Base-by-base conservation (phyloP, 2,888 invertebrate species). In the Horisme vitalbata region DNA sequence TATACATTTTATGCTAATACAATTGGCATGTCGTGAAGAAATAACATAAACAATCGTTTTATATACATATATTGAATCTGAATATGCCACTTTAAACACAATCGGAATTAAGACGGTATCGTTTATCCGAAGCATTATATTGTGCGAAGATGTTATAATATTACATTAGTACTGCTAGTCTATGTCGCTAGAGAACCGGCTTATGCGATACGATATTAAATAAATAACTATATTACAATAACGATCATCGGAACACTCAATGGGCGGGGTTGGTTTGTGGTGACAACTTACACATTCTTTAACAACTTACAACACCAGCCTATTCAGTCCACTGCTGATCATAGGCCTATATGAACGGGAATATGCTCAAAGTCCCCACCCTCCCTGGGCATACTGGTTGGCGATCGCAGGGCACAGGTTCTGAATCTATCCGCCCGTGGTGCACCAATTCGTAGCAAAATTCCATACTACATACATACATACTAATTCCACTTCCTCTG, bases 161-260 rank as follows among this genome's bases (percentile, higher is more conserved):
- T 43, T 52, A 48, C 48, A 45, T 48, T 46, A 49, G 52, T 52
- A 52, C 41, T 53, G 53, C 52, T 34, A 48, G 53, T 52, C 55
- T 53, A 46, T 55, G 53, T 55, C 51, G 53, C 37, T 24, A 39
- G 33, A 41, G 36, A 61, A 61, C 61, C 61, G 59, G 61, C 41
- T 59, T 12, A 5, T 4, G 18, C 5, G 31, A 21, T 13, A 45
- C 41, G 36, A 55, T 55, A 75, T 71, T 70, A 81, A 80, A 75
- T 75, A 75, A 79, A 83, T 83, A 68, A 74, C 65, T 65, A 72
- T 71, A 83, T 83, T 81, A 78, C 71, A 75, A 77, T 80, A 68
- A 66, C 65, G 71, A 75, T 73, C 70, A 74, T 79, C 67, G 61
- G 69, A 71, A 75, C 74, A 72, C 65, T 62, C 67, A 32, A n/a